Conservation (phyloP, 2,113 vertebrate genomes). For the Callithrix jacchus region DNA sequence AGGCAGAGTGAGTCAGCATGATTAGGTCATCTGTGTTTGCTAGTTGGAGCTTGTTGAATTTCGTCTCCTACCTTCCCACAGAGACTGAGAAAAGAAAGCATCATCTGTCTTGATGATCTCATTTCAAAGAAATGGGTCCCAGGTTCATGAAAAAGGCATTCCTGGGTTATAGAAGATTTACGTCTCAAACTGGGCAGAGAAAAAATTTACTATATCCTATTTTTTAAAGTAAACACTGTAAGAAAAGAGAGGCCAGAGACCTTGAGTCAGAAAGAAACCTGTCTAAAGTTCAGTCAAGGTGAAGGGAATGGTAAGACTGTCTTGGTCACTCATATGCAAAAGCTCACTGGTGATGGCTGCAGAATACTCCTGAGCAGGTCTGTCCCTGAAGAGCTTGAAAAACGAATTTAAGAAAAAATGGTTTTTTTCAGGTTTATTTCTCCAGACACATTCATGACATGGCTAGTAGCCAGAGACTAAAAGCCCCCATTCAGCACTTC, state of each 20-base stretch:
- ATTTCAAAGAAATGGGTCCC: not conserved
- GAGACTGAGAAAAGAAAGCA: not conserved
- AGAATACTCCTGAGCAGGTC: not conserved
- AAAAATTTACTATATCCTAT: not conserved
- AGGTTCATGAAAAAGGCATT: not conserved
- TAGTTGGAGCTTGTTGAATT: not conserved
- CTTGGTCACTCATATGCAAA: not conserved
- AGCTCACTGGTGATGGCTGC: not conserved
- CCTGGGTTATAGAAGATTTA: not conserved
- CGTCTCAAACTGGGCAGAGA: not conserved
- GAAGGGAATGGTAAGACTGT: not conserved
- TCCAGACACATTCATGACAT: not conserved
- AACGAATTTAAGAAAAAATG: not conserved
- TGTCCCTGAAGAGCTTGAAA: not conserved
- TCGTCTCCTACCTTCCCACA: not conserved
- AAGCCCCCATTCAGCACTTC: not conserved
- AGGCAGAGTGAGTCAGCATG: not conserved
- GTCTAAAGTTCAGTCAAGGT: not conserved
- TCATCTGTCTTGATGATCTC: not conserved
- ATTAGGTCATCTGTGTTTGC: not conserved
- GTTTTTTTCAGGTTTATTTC: not conserved
- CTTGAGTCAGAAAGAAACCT: not conserved
- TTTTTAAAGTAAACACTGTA: not conserved
- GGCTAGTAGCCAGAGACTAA: not conserved
- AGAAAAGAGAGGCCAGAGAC: not conserved